A percentile compares a stretch with the other conserved stretches of the same genome.
Evolutionary conservation across 2,888 invertebrate genomes (phyloP).

Genomic region (Eupithecia dodoneata): DNA sequence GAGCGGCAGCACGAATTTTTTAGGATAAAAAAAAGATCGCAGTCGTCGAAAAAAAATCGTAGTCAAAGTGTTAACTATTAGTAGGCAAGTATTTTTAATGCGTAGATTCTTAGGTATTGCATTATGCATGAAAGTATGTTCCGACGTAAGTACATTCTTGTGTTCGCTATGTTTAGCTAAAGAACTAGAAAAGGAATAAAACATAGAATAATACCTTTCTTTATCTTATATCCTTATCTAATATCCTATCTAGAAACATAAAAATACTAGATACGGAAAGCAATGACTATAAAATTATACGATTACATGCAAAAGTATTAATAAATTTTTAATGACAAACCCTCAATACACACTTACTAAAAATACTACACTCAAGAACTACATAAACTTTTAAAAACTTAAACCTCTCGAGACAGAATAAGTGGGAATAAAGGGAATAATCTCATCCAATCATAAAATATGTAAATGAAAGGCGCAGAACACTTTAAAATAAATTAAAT

Average conservation of each 20-base stretch:
- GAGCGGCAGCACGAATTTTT: no score
- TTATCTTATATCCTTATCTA: background rate
- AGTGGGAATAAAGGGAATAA: constrained; percentile 8
- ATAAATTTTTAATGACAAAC: background rate
- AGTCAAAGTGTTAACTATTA: no score
- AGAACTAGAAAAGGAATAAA: constrained; percentile 2
- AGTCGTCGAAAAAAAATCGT: no score
- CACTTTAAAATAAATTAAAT: constrained; percentile 27
- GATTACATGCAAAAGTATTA: background rate
- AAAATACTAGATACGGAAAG: constrained; percentile 5
- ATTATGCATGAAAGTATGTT: background rate
- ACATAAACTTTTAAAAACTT: background rate
- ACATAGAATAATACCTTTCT: background rate
- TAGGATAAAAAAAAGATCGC: no score
- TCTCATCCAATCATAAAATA: constrained; percentile 7
- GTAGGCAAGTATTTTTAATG: background rate
- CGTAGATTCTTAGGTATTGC: background rate
- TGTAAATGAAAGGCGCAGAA: constrained; percentile 13
- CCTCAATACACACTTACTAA: background rate
- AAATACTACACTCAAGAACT: background rate
- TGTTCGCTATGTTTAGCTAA: background rate
- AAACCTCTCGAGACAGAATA: background rate
- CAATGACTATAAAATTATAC: background rate
- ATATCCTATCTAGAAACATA: background rate
- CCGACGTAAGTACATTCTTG: background rate